These are phyloP conservation scores for Diacarnus erythraeanus DNA, from an alignment of 37 sponge, comb jelly and placozoan genomes.

Conservation along the genomic window DNA sequence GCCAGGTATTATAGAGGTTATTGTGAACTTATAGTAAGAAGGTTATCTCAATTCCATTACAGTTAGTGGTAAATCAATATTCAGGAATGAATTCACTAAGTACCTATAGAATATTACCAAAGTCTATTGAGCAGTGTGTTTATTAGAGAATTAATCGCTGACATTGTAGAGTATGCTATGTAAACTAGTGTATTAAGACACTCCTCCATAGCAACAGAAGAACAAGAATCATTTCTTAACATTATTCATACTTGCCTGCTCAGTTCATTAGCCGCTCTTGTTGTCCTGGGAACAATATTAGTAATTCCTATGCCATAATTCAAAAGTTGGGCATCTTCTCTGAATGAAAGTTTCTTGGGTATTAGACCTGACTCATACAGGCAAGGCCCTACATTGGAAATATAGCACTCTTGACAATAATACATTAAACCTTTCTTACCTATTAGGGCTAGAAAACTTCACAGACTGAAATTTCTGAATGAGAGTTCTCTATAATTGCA, in stretches of 20 bases:
- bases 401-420: not conserved
- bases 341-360: conserved; percentile 57
- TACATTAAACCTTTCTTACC: too few relatives aligned
- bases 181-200: too few relatives aligned
- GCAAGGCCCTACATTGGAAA: conserved; percentile 77
- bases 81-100: too few relatives aligned
- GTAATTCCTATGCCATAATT: conserved; percentile 89
- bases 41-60: too few relatives aligned
- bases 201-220: not conserved
- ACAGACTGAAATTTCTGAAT: not conserved
- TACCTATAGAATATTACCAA: too few relatives aligned
- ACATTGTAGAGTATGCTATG: too few relatives aligned
- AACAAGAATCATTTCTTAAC: not conserved
- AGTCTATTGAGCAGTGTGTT: too few relatives aligned
- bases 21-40: too few relatives aligned
- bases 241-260: conserved; percentile 69
- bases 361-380: conserved; percentile 85
- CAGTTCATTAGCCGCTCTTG: conserved; percentile 76
- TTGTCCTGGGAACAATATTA: conserved; percentile 91
- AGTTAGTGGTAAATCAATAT: too few relatives aligned
- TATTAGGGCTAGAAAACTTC: too few relatives aligned
- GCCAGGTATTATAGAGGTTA: too few relatives aligned
- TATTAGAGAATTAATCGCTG: not conserved
- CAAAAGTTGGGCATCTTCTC: conserved; percentile 80
- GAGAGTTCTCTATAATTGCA: not conserved